Base-by-base conservation (phyloP, 2,888 invertebrate genomes). In the Pseudococcus longispinus region DNA sequence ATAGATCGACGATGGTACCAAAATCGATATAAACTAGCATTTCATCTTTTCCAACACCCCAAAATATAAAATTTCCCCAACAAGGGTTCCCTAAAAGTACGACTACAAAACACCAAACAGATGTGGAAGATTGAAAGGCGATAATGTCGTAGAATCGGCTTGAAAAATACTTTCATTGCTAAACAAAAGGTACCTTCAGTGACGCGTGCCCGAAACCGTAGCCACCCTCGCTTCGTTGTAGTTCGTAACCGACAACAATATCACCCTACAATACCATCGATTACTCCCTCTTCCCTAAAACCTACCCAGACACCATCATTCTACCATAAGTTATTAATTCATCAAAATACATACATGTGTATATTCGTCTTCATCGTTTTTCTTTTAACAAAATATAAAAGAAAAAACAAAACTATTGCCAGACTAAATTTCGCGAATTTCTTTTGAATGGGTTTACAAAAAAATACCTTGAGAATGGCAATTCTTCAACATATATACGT, bases 161-260 rank as follows among this genome's bases (percentile, higher is more conserved):
- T 20, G 60, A 84, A 83, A 82, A 51, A 83, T 83, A 51, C 42
- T 83, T 83, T 83, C 70, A 70, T 70, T 70, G 29, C 77, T 13
- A 23, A 85, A 70, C 74, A 85, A 85, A 85, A 74, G 70, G 65
- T 70, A 74, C 20, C 20, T 42, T 80, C 77, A 20, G 77, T 80
- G 85, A 42, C 85, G 85, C 85, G 85, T 85, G 85, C 85, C 46
- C 85, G 13, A 42, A 29, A 70, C 23, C 44, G 37, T 23, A 85
- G 70, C 85, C 85, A 85, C 85, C 85, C 85, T 85, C 85, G 44
- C 74, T 85, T 20, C 84, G 20, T 15, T 42, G 46, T 42, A 44
- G 6, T 29, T 84, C 32, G 26, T 84, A 84, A 84, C 46, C 51
- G 55, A 44, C 55, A 60, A 84, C 84, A 60, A 84, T 84, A 32